phyloP scores from a whole-genome alignment of 2,113 vertebrate species.

The Stercorarius parasiticus region DNA sequence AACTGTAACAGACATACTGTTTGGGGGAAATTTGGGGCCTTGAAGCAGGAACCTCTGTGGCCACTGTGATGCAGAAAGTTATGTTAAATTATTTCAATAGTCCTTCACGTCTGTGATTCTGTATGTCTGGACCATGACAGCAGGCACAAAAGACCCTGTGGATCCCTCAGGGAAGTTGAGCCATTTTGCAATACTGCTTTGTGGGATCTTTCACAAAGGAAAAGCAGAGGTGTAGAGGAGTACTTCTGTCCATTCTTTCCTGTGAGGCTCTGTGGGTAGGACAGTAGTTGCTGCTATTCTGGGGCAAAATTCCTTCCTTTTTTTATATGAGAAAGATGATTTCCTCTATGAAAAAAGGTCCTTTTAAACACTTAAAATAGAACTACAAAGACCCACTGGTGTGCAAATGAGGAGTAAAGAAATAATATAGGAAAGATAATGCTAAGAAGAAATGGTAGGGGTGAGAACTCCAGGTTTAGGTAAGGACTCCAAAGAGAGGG shows the following conservation, averaged over 20 bases:
- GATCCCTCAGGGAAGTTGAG: not conserved
- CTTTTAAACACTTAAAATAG: not conserved
- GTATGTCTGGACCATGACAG: not conserved
- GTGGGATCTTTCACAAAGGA: not conserved
- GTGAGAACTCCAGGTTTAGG: not conserved
- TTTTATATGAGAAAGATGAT: not conserved
- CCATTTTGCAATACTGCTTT: not conserved
- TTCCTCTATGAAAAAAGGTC: not conserved
- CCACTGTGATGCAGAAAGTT: not conserved
- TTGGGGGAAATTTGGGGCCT: not conserved
- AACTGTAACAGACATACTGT: rapidly evolving
- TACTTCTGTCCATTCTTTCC: not conserved
- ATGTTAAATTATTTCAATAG: not conserved
- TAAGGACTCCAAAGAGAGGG: not conserved
- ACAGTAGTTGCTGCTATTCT: not conserved
- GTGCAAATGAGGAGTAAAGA: not conserved
- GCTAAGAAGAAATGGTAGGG: not conserved
- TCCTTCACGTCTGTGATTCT: not conserved
- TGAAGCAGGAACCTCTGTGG: not conserved
- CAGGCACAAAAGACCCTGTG: not conserved
- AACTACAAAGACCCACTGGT: not conserved
- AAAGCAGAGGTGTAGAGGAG: not conserved
- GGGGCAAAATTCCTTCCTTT: not conserved
- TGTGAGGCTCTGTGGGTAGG: not conserved
- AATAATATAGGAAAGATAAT: not conserved